phyloP scores from a whole-genome alignment of 2,888 invertebrate species.

The Stenodema calcarata region DNA sequence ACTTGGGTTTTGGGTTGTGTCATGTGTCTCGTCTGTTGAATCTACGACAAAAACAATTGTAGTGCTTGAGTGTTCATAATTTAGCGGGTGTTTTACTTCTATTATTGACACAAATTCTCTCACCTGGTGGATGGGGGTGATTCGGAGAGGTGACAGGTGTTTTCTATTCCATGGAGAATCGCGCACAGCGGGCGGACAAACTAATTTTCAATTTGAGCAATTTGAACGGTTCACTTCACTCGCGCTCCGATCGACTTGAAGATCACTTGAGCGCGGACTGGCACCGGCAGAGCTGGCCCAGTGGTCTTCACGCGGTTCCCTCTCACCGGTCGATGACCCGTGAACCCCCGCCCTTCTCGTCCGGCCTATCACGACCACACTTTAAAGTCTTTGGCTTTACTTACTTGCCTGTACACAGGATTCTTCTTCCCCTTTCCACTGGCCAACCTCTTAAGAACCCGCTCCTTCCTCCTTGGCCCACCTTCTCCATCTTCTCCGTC shows the following conservation, averaged over 20 bases:
- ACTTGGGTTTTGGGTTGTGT: too few species aligned
- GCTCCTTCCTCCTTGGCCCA: background rate
- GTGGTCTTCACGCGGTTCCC: constrained; percentile 32
- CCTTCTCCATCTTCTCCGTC: background rate
- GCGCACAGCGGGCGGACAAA: background rate
- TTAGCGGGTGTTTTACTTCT: too few species aligned
- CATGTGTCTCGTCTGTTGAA: too few species aligned
- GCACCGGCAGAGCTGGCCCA: constrained; percentile 25
- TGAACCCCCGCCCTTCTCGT: background rate
- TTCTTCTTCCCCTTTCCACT: background rate
- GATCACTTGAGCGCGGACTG: constrained; percentile 13
- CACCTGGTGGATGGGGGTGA: background rate
- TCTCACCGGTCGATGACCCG: constrained; percentile 44
- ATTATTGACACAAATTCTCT: too few species aligned
- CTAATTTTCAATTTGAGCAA: background rate
- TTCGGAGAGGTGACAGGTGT: background rate
- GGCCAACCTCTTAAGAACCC: background rate
- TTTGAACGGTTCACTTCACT: background rate
- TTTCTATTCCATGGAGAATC: background rate
- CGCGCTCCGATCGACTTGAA: background rate
- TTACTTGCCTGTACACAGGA: background rate
- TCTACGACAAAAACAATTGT: too few species aligned
- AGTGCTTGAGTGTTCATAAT: too few species aligned
- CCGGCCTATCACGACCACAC: background rate
- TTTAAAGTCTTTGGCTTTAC: background rate